Percentiles rank a stretch among this genome's conserved stretches.
Conservation (phyloP, 1,140 invertebrate species). For the Bombyx mori region DNA sequence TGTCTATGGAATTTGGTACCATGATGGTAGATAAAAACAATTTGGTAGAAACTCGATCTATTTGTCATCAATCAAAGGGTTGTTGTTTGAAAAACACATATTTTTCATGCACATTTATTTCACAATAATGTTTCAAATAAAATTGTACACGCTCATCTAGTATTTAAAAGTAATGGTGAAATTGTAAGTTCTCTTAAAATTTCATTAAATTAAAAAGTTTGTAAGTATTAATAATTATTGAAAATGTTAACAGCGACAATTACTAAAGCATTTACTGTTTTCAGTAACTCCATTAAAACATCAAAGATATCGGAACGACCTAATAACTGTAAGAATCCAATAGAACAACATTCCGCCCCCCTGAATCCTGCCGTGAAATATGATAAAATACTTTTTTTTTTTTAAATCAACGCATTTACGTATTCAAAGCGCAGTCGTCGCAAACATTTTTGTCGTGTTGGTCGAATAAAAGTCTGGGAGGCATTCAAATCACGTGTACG, state of each 20-base stretch:
- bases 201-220: too few relatives aligned
- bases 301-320: neutral
- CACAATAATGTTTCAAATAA: too few relatives aligned
- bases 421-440: conserved; percentile 40
- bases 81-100: too few relatives aligned
- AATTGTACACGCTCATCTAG: too few relatives aligned
- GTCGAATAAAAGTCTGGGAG: conserved; percentile 32
- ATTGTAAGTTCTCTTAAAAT: too few relatives aligned
- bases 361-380: neutral
- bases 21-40: too few relatives aligned
- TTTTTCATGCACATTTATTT: too few relatives aligned
- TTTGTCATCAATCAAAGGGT: too few relatives aligned
- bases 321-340: neutral
- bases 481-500: conserved; percentile 43
- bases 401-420: conserved; percentile 23
- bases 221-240: too few relatives aligned
- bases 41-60: too few relatives aligned
- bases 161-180: too few relatives aligned
- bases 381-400: conserved; percentile 3
- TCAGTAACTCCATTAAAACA: neutral
- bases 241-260: neutral
- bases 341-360: neutral
- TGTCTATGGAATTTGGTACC: too few relatives aligned
- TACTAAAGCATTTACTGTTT: neutral
- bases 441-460: conserved; percentile 45